Conservation (phyloP, 2,888 invertebrate species). For the Cephalotes varians region DNA sequence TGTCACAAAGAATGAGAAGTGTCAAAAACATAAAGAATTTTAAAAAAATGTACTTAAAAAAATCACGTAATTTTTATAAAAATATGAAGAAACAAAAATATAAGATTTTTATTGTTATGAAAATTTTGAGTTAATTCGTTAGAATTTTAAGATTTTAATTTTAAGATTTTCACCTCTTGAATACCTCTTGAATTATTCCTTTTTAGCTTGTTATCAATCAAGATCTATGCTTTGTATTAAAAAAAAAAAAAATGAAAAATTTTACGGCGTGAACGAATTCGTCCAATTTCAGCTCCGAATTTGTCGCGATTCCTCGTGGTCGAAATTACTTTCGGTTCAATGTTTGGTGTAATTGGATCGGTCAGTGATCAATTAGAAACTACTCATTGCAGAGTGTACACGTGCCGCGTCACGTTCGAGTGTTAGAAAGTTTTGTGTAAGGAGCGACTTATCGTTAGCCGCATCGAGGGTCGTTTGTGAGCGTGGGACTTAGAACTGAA, state of each 20-base stretch:
- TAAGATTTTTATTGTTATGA: not conserved
- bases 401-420: conserved; percentile 37
- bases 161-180: not conserved
- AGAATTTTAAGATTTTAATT: not conserved
- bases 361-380: conserved; percentile 65
- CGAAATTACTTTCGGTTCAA: conserved; percentile 51
- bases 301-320: conserved; percentile 2
- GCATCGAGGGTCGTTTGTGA: conserved; percentile 17
- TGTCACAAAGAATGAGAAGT: no score
- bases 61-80: not conserved
- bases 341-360: conserved; percentile 65
- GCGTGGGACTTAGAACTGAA: conserved; percentile 1
- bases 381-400: conserved; percentile 50
- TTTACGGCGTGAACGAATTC: not conserved
- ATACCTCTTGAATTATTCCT: not conserved
- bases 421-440: conserved; percentile 22
- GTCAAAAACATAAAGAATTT: no score
- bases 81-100: not conserved
- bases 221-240: not conserved
- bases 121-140: not conserved
- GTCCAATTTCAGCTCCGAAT: not conserved
- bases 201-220: not conserved
- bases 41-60: no score
- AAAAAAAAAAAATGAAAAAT: not conserved
- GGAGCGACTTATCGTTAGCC: not conserved